Evolutionary conservation across 1,140 invertebrate genomes (phyloP).

Genomic region (Drosophila arawakana): DNA sequence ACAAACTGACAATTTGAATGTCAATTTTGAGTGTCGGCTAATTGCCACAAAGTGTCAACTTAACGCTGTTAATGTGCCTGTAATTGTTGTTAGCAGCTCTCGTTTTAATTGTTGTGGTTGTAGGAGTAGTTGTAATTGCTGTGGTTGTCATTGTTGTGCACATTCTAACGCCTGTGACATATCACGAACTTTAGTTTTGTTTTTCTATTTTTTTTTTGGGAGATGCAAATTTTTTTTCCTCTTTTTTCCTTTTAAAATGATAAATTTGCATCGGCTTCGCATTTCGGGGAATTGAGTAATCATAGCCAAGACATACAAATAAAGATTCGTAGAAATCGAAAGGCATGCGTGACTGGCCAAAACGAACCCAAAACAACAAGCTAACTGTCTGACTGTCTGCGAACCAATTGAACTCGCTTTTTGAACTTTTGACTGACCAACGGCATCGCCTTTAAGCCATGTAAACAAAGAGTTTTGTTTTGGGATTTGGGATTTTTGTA

Average conservation of each 20-base stretch:
- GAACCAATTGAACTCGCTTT: constrained; percentile 40
- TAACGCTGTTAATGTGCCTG: constrained; percentile 27
- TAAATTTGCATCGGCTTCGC: constrained; percentile 70
- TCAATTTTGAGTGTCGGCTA: constrained; percentile 34
- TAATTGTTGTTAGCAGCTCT: not conserved
- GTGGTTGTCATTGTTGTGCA: constrained; percentile 10
- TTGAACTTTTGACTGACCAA: constrained; percentile 39
- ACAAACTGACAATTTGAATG: constrained; percentile 37
- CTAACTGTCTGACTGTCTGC: constrained; percentile 42
- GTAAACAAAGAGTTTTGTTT: constrained; percentile 30
- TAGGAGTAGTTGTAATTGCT: not conserved
- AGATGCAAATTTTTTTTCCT: constrained; percentile 66
- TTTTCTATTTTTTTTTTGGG: no score
- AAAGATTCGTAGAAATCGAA: constrained; percentile 64
- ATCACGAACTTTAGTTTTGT: constrained; percentile 61
- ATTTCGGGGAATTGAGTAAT: constrained; percentile 63
- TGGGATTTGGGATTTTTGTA: not conserved
- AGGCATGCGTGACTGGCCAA: constrained; percentile 70
- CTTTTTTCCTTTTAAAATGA: constrained; percentile 12
- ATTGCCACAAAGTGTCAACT: constrained; percentile 49
- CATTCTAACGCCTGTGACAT: constrained; percentile 79
- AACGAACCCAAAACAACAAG: constrained; percentile 26
- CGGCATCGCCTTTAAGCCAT: constrained; percentile 7
- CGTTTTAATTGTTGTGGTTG: not conserved
- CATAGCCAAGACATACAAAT: not conserved